Evolutionary conservation across 2,797 vertebrate genomes (phyloP).

Genomic region (Chiloscyllium punctatum): DNA sequence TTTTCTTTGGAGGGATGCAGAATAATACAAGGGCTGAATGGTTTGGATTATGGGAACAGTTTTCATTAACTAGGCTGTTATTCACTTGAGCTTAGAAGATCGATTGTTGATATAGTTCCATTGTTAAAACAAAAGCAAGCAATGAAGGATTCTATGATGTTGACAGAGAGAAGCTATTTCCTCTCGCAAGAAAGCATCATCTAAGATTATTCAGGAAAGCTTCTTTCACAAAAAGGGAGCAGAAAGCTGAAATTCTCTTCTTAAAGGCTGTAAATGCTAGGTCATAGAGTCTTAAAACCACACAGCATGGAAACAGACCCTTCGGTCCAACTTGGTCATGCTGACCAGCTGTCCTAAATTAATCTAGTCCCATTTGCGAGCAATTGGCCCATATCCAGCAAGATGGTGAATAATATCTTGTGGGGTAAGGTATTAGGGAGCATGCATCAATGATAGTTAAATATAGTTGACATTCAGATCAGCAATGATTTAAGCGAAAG

Average conservation of each 20-base stretch:
- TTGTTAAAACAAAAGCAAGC: neutral
- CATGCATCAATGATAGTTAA: neutral
- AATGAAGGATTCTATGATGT: neutral
- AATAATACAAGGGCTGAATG: neutral
- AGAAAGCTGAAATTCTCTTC: neutral
- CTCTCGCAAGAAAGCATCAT: neutral
- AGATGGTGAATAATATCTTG: neutral
- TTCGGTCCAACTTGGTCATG: too few species aligned
- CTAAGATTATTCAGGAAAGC: neutral
- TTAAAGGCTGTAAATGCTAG: neutral
- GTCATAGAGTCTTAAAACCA: too few species aligned
- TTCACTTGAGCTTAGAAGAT: neutral
- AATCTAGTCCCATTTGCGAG: too few species aligned
- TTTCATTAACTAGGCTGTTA: neutral
- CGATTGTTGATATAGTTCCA: neutral
- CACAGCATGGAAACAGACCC: too few species aligned
- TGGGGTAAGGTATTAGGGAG: neutral
- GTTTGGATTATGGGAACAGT: neutral
- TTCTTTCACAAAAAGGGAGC: neutral
- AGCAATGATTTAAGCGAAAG: neutral
- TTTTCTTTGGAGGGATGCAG: neutral
- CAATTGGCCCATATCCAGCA: too few species aligned
- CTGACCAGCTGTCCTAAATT: too few species aligned
- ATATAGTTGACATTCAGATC: neutral
- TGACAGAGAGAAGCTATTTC: neutral